Conservation (phyloP, 2,888 invertebrate genomes). For the Eupithecia subumbrata region DNA sequence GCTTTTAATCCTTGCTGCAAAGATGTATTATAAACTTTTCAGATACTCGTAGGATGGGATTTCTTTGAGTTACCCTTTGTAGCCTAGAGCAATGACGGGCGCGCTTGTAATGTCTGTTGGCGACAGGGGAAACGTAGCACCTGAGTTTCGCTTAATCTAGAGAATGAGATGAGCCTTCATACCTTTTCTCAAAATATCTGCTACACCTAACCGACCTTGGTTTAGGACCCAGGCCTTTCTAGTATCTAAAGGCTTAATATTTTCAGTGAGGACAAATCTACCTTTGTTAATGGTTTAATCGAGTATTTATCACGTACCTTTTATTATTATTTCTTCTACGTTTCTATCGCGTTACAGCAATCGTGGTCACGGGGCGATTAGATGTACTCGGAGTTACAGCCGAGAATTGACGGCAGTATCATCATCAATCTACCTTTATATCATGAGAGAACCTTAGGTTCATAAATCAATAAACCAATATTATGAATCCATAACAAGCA, state of each 20-base stretch:
- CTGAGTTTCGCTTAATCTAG: neutral
- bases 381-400: too few relatives aligned
- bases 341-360: too few relatives aligned
- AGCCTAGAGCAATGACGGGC: conserved; percentile 8
- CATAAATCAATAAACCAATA: neutral
- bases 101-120: neutral
- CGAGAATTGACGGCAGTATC: too few relatives aligned
- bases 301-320: too few relatives aligned
- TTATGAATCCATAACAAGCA: neutral
- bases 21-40: conserved; percentile 36
- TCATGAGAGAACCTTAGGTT: neutral
- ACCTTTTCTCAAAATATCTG: neutral
- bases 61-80: conserved; percentile 27
- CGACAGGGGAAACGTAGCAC: neutral
- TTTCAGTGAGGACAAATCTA: neutral
- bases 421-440: neutral
- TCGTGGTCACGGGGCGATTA: too few relatives aligned
- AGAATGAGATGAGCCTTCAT: neutral
- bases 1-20: conserved; percentile 42
- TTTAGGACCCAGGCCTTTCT: neutral
- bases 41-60: conserved; percentile 19
- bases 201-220: neutral
- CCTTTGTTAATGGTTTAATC: too few relatives aligned
- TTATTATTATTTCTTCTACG: too few relatives aligned
- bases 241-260: neutral